These are phyloP conservation scores for Aptenodytes patagonicus DNA, from an alignment of 2,113 vertebrate species.

Conservation along the genomic window DNA sequence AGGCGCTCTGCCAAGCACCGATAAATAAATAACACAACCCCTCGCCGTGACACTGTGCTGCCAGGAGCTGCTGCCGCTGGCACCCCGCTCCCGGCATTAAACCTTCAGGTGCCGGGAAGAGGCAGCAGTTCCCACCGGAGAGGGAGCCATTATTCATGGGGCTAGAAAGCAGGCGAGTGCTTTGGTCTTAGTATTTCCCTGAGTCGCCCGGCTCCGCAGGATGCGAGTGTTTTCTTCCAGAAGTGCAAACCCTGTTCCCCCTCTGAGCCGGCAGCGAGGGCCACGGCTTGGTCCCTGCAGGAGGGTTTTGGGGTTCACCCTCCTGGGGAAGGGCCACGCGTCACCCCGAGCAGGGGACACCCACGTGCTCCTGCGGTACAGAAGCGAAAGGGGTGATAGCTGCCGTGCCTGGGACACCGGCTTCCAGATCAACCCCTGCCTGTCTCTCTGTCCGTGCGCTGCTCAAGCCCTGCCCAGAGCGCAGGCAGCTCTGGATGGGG, in stretches of 20 bases:
- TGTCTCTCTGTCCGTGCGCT: fast-evolving
- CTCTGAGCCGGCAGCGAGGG: fast-evolving
- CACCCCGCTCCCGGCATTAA: not conserved
- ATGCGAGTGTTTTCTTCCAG: not conserved
- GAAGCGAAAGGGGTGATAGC: not conserved
- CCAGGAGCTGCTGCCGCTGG: not conserved
- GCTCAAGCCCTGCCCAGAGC: not conserved
- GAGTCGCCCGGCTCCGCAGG: fast-evolving
- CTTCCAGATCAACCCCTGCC: not conserved
- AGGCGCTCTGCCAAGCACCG: not conserved
- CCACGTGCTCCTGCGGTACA: not conserved
- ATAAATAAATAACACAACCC: conserved; percentile 56
- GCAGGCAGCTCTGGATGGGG: not conserved
- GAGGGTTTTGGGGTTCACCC: not conserved
- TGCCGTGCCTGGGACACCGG: not conserved
- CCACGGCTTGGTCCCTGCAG: fast-evolving
- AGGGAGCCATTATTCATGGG: fast-evolving
- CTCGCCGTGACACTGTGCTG: not conserved
- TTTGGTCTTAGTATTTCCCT: not conserved
- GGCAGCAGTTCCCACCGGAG: not conserved
- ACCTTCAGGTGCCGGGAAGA: not conserved
- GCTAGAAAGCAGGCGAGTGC: not conserved
- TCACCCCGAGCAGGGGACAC: fast-evolving
- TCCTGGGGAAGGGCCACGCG: not conserved
- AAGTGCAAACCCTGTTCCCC: not conserved